Conservation (phyloP, 2,113 vertebrate genomes). For the Heptranchias perlo region DNA sequence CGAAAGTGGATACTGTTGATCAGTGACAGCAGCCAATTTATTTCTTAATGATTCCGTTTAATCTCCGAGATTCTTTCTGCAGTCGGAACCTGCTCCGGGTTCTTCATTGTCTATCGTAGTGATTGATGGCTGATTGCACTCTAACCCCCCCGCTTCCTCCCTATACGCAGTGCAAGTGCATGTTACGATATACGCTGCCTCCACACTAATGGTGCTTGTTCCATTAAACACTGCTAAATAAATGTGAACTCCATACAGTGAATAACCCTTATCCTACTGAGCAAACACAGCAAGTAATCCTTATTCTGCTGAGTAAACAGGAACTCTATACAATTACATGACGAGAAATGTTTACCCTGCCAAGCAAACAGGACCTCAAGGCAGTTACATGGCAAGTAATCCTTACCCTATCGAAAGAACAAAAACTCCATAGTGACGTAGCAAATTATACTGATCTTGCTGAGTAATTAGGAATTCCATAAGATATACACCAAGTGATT, state of each 20-base stretch:
- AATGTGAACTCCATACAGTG: background rate
- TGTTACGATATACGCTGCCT: background rate
- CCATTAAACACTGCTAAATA: background rate
- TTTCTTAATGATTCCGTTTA: slow-evolving; percentile 18
- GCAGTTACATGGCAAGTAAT: too few relatives aligned
- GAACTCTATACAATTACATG: background rate
- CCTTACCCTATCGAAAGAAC: background rate
- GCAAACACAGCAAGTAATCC: background rate
- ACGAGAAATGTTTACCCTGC: background rate
- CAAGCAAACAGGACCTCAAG: background rate
- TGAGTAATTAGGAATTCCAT: background rate
- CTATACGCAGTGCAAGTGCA: background rate
- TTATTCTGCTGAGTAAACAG: background rate
- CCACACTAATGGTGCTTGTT: background rate
- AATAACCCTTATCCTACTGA: background rate
- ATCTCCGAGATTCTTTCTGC: background rate
- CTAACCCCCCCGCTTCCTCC: background rate
- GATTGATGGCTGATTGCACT: background rate
- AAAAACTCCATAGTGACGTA: background rate
- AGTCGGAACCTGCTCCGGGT: background rate
- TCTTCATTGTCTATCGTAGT: background rate
- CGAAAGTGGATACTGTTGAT: background rate
- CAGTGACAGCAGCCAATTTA: background rate
- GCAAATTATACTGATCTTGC: background rate
- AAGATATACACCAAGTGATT: background rate